A percentile compares a stretch with the other conserved stretches of the same genome.
Conservation (phyloP, 2,888 invertebrate genomes). For the Flabesymbios commensalis region DNA sequence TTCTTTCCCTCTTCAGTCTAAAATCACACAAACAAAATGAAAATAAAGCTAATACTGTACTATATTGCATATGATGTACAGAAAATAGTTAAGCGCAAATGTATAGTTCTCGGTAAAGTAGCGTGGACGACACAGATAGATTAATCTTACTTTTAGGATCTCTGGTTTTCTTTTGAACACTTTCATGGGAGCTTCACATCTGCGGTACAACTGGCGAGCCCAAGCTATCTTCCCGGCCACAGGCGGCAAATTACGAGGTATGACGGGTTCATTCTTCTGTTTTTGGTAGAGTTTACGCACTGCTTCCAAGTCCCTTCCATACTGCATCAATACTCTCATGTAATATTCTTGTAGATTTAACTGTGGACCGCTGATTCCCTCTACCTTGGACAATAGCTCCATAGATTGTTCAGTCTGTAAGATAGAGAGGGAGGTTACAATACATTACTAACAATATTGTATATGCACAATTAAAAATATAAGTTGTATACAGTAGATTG, state of each 20-base stretch:
- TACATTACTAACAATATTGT: too few relatives aligned
- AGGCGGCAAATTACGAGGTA: slow-evolving; percentile 87
- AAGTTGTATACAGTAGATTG: too few relatives aligned
- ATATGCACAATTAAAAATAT: too few relatives aligned
- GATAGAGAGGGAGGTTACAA: too few relatives aligned
- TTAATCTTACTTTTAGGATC: slow-evolving; percentile 56
- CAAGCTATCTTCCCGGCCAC: slow-evolving; percentile 80
- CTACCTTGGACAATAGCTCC: slow-evolving; percentile 58
- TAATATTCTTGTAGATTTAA: slow-evolving; percentile 62
- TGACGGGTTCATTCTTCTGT: slow-evolving; percentile 84
- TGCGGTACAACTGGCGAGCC: slow-evolving; percentile 79
- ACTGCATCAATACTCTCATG: slow-evolving; percentile 58
- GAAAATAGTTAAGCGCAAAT: too few relatives aligned
- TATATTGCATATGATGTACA: neutral
- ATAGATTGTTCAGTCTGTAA: slow-evolving; percentile 59
- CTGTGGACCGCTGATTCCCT: slow-evolving; percentile 55
- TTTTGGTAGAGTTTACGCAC: slow-evolving; percentile 76
- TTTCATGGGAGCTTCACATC: slow-evolving; percentile 81
- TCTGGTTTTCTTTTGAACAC: slow-evolving; percentile 59
- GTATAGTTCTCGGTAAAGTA: too few relatives aligned
- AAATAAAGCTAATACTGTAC: neutral
- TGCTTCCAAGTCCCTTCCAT: slow-evolving; percentile 82
- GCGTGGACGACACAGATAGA: too few relatives aligned
- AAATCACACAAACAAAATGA: too few relatives aligned
- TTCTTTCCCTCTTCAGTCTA: slow-evolving; percentile 59